These are phyloP conservation scores for Chlorodrepanis virens DNA, from an alignment of 2,113 vertebrate genomes.

Conservation along the genomic window DNA sequence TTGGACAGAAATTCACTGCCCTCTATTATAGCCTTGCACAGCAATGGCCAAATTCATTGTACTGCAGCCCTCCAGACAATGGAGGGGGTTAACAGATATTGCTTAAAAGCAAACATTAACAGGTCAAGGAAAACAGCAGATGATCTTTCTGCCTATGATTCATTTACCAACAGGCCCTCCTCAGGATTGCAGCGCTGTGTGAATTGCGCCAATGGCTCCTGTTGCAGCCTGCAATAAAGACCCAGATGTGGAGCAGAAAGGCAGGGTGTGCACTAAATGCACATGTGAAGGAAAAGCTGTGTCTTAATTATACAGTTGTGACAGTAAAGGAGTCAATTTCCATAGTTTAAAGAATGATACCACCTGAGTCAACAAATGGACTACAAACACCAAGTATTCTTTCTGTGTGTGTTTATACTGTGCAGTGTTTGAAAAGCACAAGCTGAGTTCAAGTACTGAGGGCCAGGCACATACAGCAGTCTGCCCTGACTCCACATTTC, in stretches of 20 bases:
- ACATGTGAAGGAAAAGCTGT: background rate
- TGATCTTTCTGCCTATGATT: background rate
- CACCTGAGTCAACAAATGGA: background rate
- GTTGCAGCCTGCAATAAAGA: background rate
- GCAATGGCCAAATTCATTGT: background rate
- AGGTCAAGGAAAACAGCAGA: background rate
- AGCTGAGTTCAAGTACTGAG: background rate
- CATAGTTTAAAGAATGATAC: background rate
- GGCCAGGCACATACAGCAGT: background rate
- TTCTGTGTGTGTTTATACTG: background rate
- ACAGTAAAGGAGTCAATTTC: background rate
- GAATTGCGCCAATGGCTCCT: background rate
- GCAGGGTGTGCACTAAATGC: background rate
- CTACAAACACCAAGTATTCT: background rate
- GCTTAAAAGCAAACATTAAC: background rate
- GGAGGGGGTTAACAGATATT: background rate
- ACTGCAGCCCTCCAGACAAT: background rate
- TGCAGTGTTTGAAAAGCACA: background rate
- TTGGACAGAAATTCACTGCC: background rate
- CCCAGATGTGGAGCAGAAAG: background rate
- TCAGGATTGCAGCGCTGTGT: background rate
- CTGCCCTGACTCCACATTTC: background rate
- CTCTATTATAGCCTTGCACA: background rate
- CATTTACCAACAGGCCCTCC: background rate
- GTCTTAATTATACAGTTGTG: background rate